Conservation (phyloP, 2,797 vertebrate genomes). For the Microcaecilia unicolor region DNA sequence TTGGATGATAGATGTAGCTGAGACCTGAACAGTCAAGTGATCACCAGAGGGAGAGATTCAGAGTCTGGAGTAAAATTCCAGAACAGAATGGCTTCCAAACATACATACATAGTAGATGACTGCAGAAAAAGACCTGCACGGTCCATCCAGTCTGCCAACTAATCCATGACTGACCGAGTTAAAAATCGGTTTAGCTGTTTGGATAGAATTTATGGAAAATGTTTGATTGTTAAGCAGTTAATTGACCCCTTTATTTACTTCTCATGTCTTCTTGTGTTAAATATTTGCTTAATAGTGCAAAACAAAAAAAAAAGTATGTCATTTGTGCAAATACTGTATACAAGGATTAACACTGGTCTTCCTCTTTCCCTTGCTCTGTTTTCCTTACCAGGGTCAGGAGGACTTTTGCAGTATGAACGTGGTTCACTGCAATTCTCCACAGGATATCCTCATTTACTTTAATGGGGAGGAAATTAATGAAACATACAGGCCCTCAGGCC, state of each 20-base stretch:
- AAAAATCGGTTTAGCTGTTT: too few relatives aligned
- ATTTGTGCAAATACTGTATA: constrained; percentile 23
- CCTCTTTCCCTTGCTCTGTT: constrained; percentile 39
- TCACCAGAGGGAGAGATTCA: too few relatives aligned
- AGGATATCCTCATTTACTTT: constrained; percentile 62
- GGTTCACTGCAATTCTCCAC: constrained; percentile 57
- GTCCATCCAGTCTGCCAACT: too few relatives aligned
- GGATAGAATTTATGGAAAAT: constrained; percentile 42
- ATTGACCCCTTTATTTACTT: constrained; percentile 36
- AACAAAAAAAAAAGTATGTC: not conserved
- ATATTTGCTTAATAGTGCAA: constrained; percentile 40
- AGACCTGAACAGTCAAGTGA: too few relatives aligned
- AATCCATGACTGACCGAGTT: too few relatives aligned
- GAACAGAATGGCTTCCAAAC: too few relatives aligned
- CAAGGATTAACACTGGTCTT: constrained; percentile 26
- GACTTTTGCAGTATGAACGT: constrained; percentile 43
- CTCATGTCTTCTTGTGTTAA: constrained; percentile 47
- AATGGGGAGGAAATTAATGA: constrained; percentile 64
- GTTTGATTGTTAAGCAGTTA: constrained; percentile 37
- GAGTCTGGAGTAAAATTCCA: too few relatives aligned
- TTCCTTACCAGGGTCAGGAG: constrained; percentile 48
- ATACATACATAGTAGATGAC: too few relatives aligned
- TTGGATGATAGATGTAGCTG: too few relatives aligned
- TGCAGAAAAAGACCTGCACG: too few relatives aligned
- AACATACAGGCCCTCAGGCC: constrained; percentile 54